Base-by-base conservation (phyloP, 2,888 invertebrate species). In the Eudasyphora cyanicolor region DNA sequence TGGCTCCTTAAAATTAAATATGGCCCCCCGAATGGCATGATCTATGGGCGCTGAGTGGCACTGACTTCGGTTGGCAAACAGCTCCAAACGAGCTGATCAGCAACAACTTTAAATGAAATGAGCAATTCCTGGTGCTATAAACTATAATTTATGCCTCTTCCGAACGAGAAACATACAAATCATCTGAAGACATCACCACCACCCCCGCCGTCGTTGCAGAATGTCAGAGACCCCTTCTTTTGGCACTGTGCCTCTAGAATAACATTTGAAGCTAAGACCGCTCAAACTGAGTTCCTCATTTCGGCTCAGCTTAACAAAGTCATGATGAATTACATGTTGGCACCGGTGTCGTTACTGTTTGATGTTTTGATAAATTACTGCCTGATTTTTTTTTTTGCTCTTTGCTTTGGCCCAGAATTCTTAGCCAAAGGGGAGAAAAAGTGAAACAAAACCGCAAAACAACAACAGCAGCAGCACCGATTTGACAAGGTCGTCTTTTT, bases 311-410 rank as follows among this genome's bases (percentile, higher is more conserved):
- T 62, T 67, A 84, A 69, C 81, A 62, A 71, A 77, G 29, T 78
- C 81, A 84, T 81, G 81, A 81, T 84, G 84, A 81, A 84, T 84
- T 84, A 81, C 78, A 81, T 81, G 84, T 81, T 84, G 80, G 84
- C 81, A 75, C 42, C 77, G 69, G 57, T 84, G 78, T 81, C 81
- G 81, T 84, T 84, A 84, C 81, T 38, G 84, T 84, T 81, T 84
- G 78, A 78, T 81, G 81, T 76, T 78, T 76, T 84, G 84, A 81
- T 84, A 84, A 84, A 84, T 84, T 80, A 57, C 75, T 51, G 54
- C 49, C 57, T 81, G 57, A 70, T 24, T 12, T 54, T 21, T 19
- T 12, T n/a, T n/a, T 45, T 45, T 45, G 45, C n/a, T 57, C 21
- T 57, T 57, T 27, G 57, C 6, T 24, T 19, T 19, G 17, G 38